phyloP scores from a whole-genome alignment of 1,140 invertebrate genomes.

The Drosophila teissieri region DNA sequence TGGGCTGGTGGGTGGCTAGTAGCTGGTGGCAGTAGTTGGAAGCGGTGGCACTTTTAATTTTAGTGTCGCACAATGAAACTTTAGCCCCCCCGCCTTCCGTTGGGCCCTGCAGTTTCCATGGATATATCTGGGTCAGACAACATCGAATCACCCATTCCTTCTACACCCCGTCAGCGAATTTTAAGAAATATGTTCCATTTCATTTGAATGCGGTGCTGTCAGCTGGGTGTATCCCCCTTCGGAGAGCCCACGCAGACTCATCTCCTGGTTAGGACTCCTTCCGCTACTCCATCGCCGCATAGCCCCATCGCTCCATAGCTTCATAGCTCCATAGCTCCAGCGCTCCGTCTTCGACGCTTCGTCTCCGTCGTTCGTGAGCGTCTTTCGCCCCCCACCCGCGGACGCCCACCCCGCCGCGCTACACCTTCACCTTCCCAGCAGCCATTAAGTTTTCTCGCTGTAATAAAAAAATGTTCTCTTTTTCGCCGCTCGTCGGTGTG shows the following conservation, averaged over 20 bases:
- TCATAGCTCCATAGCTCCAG: background rate
- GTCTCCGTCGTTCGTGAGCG: constrained; percentile 16
- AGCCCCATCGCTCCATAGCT: too few species aligned
- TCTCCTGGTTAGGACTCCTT: constrained; percentile 7
- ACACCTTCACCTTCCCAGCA: constrained; percentile 42
- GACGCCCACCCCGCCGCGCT: background rate
- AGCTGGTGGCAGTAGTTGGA: background rate
- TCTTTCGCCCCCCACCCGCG: constrained; percentile 11
- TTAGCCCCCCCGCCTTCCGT: background rate
- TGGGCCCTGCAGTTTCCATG: constrained; percentile 15
- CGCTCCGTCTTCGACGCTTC: constrained; percentile 5
- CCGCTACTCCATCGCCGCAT: constrained; percentile 19
- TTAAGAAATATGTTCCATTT: constrained; percentile 69
- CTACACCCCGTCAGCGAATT: constrained; percentile 14
- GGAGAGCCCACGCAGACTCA: constrained; percentile 38
- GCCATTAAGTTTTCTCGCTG: constrained; percentile 82
- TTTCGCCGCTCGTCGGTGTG: constrained; percentile 53
- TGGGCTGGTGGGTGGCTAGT: too few species aligned
- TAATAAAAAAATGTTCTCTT: constrained; percentile 78
- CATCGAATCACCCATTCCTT: constrained; percentile 12
- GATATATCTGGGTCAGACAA: constrained; percentile 43
- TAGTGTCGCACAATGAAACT: constrained; percentile 26
- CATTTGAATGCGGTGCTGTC: constrained; percentile 38
- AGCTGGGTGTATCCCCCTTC: background rate
- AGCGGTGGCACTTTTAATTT: constrained; percentile 25